Evolutionary conservation across 2,797 vertebrate genomes (phyloP), one percentile per base, ranked within the genome.

Genomic region (Siniperca obscura): DNA sequence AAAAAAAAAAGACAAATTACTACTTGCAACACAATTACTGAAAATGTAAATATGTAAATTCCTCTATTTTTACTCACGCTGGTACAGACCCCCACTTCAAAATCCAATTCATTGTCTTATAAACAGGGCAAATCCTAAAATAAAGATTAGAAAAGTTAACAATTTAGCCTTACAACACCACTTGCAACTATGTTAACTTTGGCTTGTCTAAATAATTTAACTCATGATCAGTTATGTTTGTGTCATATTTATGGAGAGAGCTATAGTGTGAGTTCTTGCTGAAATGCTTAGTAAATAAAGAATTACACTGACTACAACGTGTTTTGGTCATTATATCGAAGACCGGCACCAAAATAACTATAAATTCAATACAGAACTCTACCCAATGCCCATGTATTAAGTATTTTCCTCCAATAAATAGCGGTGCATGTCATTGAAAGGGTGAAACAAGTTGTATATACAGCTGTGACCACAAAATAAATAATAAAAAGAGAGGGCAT

Each of bases 221-320:
- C 25, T 46, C 12, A 44, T 60, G 44, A 55, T 11, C 48, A 69
- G 12, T 68, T 53, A 53, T 30, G 69, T 85, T 36, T 71, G 13
- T 4, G 48, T 61, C 48, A 59, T 64, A 34, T 77, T 74, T 67
- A 74, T 30, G 19, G 40, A 48, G 72, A n/a, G 19, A 62, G n/a
- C 55, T 64, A 16, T 71, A 53, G 11, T 42, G 50, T 65, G 22
- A 60, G 34, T 50, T 64, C 52, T 19, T 42, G 59, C 69, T 66
- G n/a, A 78, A 30, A 78, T 27, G 16, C 38, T 70, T 44, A 81
- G 78, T 78, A 67, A 86, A 81, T 81, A n/a, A 86, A 70, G 5
- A 42, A 55, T 17, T 46, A 34, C 14, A 7, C 46, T 56, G 30
- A 66, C 16, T 62, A 27, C 59, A 12, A 61, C 1, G 22, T 16